A percentile compares a stretch with the other conserved stretches of the same genome.
phyloP scores from a whole-genome alignment of 92 coral and sea anemone genomes.

The Phenganax stokvisi region DNA sequence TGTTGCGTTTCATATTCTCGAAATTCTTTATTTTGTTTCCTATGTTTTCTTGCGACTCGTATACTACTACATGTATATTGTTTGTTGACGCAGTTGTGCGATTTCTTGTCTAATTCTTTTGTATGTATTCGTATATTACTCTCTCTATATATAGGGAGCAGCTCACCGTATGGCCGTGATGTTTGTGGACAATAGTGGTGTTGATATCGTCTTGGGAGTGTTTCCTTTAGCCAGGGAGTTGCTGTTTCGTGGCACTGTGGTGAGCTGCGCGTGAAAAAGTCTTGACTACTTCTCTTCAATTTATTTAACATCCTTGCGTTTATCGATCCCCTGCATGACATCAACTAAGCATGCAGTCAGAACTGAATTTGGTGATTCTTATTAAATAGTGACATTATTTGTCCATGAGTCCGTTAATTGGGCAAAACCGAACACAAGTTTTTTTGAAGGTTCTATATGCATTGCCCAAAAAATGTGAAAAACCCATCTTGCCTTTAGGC shows the following conservation, averaged over 20 bases:
- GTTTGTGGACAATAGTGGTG: conserved; percentile 97
- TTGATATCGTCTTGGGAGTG: conserved; percentile 82
- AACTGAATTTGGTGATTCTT: not conserved
- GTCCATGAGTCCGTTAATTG: not conserved
- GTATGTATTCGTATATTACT: not conserved
- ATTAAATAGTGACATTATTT: not conserved
- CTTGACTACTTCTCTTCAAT: too few species aligned
- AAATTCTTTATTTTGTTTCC: too few species aligned
- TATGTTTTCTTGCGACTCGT: too few species aligned
- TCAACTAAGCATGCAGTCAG: too few species aligned
- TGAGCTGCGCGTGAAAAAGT: conserved; percentile 17
- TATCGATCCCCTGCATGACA: too few species aligned
- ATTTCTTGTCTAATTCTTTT: not conserved
- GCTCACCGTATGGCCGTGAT: conserved; percentile 78
- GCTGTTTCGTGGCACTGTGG: conserved; percentile 87
- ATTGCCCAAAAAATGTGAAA: too few species aligned
- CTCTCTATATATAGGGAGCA: conserved; percentile 52
- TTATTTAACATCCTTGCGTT: too few species aligned
- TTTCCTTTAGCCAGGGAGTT: conserved; percentile 89
- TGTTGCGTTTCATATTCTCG: too few species aligned
- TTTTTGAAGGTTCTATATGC: too few species aligned
- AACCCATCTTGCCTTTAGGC: too few species aligned
- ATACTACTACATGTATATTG: not conserved
- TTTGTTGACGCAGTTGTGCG: not conserved
- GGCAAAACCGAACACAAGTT: too few species aligned